Evolutionary conservation across 2,113 vertebrate species (phyloP).

Genomic region (Paramisgurnus dabryanus): DNA sequence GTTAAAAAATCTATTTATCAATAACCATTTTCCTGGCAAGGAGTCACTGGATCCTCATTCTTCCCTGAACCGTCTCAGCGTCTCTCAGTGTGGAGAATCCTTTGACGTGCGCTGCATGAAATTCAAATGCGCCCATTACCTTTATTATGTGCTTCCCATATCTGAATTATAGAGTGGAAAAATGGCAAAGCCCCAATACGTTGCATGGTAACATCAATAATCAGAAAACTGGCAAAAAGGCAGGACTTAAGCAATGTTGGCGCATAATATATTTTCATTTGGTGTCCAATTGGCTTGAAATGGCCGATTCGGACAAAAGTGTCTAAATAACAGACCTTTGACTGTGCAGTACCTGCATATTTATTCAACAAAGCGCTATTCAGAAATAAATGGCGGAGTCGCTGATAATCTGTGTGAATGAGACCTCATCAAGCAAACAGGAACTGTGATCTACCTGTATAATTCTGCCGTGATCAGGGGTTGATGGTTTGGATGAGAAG

Average conservation of each 20-base stretch:
- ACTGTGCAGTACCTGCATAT: constrained; percentile 8
- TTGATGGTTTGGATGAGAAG: constrained; percentile 35
- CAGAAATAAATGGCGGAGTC: background rate
- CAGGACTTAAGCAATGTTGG: background rate
- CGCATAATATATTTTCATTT: background rate
- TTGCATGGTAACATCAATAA: background rate
- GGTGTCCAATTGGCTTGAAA: constrained; percentile 17
- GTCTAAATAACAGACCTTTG: constrained; percentile 34
- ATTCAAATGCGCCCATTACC: constrained; percentile 41
- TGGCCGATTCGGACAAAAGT: constrained; percentile 12
- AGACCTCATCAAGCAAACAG: constrained; percentile 30
- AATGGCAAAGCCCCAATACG: background rate
- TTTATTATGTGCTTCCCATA: constrained; percentile 24
- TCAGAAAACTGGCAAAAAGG: background rate
- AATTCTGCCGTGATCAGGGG: constrained; percentile 5
- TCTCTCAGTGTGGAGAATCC: constrained; percentile 51
- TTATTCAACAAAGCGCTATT: constrained; percentile 5
- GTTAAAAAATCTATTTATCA: constrained; percentile 62
- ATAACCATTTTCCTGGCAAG: constrained; percentile 58
- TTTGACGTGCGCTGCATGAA: constrained; percentile 33
- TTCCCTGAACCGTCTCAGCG: constrained; percentile 42
- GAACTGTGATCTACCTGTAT: constrained; percentile 14
- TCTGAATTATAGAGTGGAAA: constrained; percentile 34
- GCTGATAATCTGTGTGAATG: constrained; percentile 22
- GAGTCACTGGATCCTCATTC: constrained; percentile 58